phyloP scores from a whole-genome alignment of 2,113 vertebrate genomes.

The Forbesichthys agassizii region DNA sequence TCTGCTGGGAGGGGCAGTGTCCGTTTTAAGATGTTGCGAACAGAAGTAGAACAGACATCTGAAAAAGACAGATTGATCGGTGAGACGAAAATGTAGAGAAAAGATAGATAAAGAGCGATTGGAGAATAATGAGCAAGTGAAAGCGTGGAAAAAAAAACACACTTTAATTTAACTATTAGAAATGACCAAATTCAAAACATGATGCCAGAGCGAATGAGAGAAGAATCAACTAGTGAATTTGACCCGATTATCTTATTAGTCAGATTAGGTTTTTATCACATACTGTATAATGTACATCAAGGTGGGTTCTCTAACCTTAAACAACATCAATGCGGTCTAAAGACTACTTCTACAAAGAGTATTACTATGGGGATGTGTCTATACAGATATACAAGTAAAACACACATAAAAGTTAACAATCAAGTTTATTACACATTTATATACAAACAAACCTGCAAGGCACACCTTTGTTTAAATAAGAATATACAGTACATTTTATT shows the following conservation, averaged over 20 bases:
- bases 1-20: neutral
- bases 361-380: neutral
- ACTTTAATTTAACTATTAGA: no score
- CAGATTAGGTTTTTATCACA: no score
- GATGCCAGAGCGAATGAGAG: neutral
- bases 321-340: no score
- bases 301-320: no score
- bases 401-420: conserved; percentile 71
- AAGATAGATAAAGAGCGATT: neutral
- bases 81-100: no score
- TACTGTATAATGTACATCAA: no score
- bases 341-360: neutral
- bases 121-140: neutral
- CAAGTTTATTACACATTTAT: conserved; percentile 83
- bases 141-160: neutral
- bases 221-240: neutral
- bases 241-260: no score
- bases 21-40: neutral
- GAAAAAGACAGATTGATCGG: no score
- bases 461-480: conserved; percentile 83
- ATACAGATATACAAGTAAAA: conserved; percentile 18
- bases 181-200: no score
- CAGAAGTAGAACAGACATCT: no score
- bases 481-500: conserved; percentile 75
- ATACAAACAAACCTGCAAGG: conserved; percentile 83